Conservation (phyloP, 2,888 invertebrate species). For the Papilio protenor region DNA sequence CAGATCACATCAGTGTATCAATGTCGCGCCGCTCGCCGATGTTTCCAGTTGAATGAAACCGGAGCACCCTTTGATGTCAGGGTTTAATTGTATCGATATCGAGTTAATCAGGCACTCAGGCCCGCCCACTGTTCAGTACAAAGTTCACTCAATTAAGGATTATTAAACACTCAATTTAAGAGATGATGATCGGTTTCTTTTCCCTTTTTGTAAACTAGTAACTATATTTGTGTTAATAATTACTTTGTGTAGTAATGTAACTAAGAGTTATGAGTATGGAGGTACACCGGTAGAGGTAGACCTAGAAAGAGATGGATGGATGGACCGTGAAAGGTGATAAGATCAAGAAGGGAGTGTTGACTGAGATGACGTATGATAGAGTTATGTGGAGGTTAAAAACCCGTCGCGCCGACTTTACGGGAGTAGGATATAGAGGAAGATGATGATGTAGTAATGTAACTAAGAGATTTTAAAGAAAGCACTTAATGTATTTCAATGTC, state of each 20-base stretch:
- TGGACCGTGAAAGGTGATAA: too few species aligned
- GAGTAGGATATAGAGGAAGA: too few species aligned
- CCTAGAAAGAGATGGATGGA: too few species aligned
- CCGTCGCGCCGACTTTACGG: too few species aligned
- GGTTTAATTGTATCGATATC: slow-evolving; percentile 18
- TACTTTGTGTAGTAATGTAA: background rate
- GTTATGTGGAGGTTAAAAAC: too few species aligned
- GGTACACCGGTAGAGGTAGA: too few species aligned
- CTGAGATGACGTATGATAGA: too few species aligned
- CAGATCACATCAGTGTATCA: slow-evolving; percentile 8
- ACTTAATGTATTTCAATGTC: too few species aligned
- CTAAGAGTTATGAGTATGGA: too few species aligned
- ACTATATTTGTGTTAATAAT: background rate
- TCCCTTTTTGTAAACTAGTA: background rate
- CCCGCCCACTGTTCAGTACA: background rate
- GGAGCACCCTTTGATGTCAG: slow-evolving; percentile 13
- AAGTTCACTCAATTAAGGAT: background rate
- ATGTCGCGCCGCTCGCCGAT: background rate
- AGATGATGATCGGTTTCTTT: background rate
- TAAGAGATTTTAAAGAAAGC: too few species aligned
- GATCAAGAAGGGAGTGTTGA: too few species aligned
- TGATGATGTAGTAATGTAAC: too few species aligned
- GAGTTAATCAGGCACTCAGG: background rate
- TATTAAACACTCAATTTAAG: background rate
- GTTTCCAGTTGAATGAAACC: background rate